A percentile compares a stretch with the other conserved stretches of the same genome.
Evolutionary conservation across 1,140 invertebrate genomes (phyloP).

Genomic region (Streblospio benedicti): DNA sequence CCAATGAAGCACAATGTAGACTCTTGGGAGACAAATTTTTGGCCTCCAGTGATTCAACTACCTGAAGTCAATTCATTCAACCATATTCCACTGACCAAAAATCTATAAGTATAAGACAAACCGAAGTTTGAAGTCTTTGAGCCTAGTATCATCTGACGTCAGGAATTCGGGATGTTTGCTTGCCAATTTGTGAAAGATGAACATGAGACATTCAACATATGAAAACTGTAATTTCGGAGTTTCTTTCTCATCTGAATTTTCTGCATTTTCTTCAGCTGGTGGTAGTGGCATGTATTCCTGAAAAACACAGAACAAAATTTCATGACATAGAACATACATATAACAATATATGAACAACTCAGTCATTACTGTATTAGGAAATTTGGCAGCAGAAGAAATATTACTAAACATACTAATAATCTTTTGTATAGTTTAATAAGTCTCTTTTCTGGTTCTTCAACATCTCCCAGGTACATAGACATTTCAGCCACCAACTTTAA

Average conservation of each 20-base stretch:
- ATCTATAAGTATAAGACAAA: too few species aligned
- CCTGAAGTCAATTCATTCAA: too few species aligned
- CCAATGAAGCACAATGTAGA: too few species aligned
- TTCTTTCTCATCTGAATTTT: slow-evolving; percentile 46
- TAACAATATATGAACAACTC: neutral
- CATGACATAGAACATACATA: neutral
- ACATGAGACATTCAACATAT: slow-evolving; percentile 85
- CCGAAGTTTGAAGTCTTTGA: slow-evolving; percentile 80
- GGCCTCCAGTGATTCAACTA: too few species aligned
- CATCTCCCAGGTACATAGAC: slow-evolving; percentile 61
- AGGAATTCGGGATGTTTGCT: slow-evolving; percentile 71
- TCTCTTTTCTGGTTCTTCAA: slow-evolving; percentile 66
- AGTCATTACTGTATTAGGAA: neutral
- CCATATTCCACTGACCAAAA: too few species aligned
- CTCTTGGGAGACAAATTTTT: too few species aligned
- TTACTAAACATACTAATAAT: slow-evolving; percentile 65
- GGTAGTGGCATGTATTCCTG: slow-evolving; percentile 61
- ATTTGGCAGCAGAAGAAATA: slow-evolving; percentile 2
- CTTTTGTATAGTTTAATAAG: slow-evolving; percentile 65
- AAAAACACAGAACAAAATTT: slow-evolving; percentile 18
- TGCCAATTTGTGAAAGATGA: slow-evolving; percentile 77
- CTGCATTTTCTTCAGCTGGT: slow-evolving; percentile 55
- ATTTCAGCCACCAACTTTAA: slow-evolving; percentile 82
- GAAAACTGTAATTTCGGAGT: slow-evolving; percentile 77
- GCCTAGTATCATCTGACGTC: slow-evolving; percentile 58